These are phyloP conservation scores for Papilio xuthus DNA, from an alignment of 1,140 invertebrate species.

Conservation along the genomic window DNA sequence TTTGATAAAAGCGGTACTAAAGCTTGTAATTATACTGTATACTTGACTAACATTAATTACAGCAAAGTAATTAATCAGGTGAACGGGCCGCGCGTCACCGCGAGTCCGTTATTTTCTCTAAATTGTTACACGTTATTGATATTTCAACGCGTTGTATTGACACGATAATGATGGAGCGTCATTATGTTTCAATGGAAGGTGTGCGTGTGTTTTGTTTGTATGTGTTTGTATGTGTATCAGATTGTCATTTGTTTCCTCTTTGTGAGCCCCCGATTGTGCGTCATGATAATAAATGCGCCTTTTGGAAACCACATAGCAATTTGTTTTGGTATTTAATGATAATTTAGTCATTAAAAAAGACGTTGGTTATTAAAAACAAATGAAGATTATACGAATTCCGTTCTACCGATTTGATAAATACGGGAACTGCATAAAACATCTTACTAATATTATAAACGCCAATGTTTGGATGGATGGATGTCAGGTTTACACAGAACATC, in stretches of 20 bases:
- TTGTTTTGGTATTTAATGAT: neutral
- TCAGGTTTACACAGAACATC: too few species aligned
- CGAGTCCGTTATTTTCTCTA: slow-evolving; percentile 4
- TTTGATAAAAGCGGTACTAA: neutral
- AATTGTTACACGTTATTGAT: slow-evolving; percentile 15
- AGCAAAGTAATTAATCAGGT: slow-evolving; percentile 7
- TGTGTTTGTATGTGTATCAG: neutral
- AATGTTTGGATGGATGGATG: too few species aligned
- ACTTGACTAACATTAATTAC: neutral
- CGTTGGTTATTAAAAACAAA: too few species aligned
- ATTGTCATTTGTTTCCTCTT: slow-evolving; percentile 7
- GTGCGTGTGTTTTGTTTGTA: slow-evolving; percentile 1
- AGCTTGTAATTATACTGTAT: neutral
- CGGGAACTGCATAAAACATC: too few species aligned
- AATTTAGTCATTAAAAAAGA: too few species aligned
- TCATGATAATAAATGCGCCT: neutral
- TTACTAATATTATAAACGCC: too few species aligned
- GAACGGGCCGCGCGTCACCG: slow-evolving; percentile 4
- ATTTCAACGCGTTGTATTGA: slow-evolving; percentile 10
- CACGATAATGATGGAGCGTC: neutral
- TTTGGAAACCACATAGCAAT: neutral
- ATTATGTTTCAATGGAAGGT: slow-evolving; percentile 18
- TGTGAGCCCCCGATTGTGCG: neutral
- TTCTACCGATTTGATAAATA: too few species aligned
- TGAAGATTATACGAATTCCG: too few species aligned